These are phyloP conservation scores for Cecidostiba fungosa DNA, from an alignment of 2,888 invertebrate genomes.

Conservation along the genomic window DNA sequence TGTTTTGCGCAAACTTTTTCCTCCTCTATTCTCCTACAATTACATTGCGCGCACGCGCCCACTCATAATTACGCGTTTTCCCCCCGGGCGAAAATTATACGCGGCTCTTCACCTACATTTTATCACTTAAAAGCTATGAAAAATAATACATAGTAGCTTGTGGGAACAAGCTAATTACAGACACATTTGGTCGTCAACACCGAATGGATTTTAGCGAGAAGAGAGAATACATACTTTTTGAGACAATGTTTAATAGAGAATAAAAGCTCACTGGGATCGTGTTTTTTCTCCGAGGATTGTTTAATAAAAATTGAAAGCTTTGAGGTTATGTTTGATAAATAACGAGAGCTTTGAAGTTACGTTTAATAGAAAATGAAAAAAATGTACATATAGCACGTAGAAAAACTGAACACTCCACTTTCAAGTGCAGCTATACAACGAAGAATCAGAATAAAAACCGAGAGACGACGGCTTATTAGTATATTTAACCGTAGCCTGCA, in stretches of 20 bases:
- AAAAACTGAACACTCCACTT: too few species aligned
- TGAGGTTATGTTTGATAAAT: background rate
- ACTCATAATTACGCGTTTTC: slow-evolving; percentile 6
- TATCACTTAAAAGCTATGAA: background rate
- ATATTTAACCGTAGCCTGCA: background rate
- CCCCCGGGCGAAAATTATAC: background rate
- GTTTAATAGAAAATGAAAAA: too few species aligned
- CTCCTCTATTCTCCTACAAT: background rate
- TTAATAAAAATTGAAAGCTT: too few species aligned
- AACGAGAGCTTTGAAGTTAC: too few species aligned
- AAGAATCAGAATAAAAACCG: background rate
- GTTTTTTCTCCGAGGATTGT: background rate
- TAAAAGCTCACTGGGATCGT: background rate
- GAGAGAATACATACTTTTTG: background rate
- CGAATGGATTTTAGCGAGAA: background rate
- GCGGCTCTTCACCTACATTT: background rate
- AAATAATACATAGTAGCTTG: background rate
- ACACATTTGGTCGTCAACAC: background rate
- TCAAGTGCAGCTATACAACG: background rate
- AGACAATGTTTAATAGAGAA: background rate
- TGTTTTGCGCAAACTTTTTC: slow-evolving; percentile 9
- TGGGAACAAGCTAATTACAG: background rate
- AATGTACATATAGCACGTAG: too few species aligned
- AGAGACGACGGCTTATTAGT: background rate
- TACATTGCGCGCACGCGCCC: background rate